Base-by-base conservation (phyloP, 1,140 invertebrate genomes). In the Mya arenaria region DNA sequence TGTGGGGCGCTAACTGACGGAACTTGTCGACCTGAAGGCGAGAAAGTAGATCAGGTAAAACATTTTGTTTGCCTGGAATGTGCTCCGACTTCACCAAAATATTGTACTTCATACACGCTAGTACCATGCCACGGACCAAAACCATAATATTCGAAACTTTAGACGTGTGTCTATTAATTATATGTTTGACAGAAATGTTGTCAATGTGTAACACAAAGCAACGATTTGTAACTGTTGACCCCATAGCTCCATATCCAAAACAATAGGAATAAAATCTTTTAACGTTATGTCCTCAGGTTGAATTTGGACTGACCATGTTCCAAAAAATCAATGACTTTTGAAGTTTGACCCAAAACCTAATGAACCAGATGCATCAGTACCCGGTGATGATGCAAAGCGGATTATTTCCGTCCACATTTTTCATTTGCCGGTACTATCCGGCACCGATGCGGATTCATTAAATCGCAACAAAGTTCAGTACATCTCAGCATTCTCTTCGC, bases 101-200 rank as follows among this genome's bases (percentile, higher is more conserved):
- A 30, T 83, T 83, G 39, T 41, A 62, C 62, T 69, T 68, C 32
- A 83, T 52, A 44, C 52, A 52, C 0, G 75, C 32, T 2, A 73
- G 17, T 17, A 84, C 77, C 17, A 84, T 25, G 0, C 83, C 34
- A 2, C 83, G 37, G n/a, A 84, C 71, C 17, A 84, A 39, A 17
- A 2, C 28, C 83, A 84, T 84, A 19, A 82, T 71, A 15, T 25
- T 4, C 13, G 23, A 2, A 28, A 68, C 28, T 28, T 75, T 82
- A 37, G 55, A 82, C 10, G 83, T 28, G 19, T 63, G 36, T 55
- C 82, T 84, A 60, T 84, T 84, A 15, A 80, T 84, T 28, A 84
- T 69, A 44, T 73, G 52, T 8, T 75, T 72, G 4, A 84, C 60
- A 17, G 68, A 56, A 4, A 4, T 23, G 82, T 84, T 84, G 56